Evolutionary conservation across 2,113 vertebrate genomes (phyloP).

Genomic region (Campylomormyrus numenius): DNA sequence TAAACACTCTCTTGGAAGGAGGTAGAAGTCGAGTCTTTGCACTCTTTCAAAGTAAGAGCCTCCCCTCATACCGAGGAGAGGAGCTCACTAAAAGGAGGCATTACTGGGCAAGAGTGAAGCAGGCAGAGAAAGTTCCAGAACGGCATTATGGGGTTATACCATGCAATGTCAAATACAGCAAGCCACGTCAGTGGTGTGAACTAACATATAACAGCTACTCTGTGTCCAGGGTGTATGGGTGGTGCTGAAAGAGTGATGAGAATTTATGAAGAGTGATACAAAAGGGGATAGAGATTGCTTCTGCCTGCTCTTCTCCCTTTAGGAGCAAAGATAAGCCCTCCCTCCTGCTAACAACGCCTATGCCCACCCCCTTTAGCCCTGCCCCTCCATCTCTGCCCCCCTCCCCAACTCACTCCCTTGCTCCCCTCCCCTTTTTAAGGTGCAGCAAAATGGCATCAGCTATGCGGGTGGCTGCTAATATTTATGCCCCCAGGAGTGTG

Average conservation of each 20-base stretch:
- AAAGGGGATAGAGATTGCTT: slow-evolving; percentile 9
- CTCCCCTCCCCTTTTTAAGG: slow-evolving; percentile 12
- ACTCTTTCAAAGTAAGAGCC: not conserved
- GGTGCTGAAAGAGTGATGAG: not conserved
- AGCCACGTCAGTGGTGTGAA: not conserved
- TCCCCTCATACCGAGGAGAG: not conserved
- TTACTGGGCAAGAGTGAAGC: not conserved
- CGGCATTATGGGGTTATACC: not conserved
- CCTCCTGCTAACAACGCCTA: not conserved
- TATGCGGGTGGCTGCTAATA: not conserved
- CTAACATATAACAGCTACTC: not conserved
- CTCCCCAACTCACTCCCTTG: not conserved
- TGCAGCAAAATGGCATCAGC: slow-evolving; percentile 1
- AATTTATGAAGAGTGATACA: not conserved
- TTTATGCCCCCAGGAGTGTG: not conserved
- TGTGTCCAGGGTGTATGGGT: no score
- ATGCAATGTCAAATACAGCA: not conserved
- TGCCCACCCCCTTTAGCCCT: slow-evolving; percentile 19
- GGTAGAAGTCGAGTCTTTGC: not conserved
- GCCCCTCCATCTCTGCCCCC: slow-evolving; percentile 19
- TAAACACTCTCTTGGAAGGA: not conserved
- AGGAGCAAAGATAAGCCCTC: not conserved
- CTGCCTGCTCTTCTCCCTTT: slow-evolving; percentile 14
- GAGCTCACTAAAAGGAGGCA: not conserved
- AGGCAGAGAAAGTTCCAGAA: not conserved